Conservation (phyloP, 2,113 vertebrate species). For the Telmatochromis sp. region DNA sequence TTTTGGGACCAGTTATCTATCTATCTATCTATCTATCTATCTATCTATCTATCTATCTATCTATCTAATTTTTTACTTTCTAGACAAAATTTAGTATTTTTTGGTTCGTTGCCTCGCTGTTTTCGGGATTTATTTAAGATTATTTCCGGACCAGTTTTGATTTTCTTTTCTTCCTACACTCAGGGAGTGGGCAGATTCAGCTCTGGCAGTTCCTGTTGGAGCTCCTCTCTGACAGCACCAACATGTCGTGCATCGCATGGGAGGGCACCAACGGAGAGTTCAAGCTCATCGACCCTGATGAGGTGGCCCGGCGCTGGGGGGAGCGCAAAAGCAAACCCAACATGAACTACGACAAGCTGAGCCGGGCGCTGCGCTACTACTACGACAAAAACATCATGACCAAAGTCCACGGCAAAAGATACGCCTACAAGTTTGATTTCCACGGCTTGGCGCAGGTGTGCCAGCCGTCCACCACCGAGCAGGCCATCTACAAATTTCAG, state of each 20-base stretch:
- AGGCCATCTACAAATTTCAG: conserved; percentile 93
- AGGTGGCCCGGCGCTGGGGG: conserved; percentile 94
- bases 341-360: conserved; percentile 99
- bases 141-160: neutral
- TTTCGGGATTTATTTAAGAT: neutral
- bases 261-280: conserved; percentile 96
- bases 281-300: conserved; percentile 94
- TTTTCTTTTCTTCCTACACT: neutral
- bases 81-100: neutral
- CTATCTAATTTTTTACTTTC: neutral
- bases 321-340: conserved; percentile 98
- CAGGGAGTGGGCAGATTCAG: conserved; percentile 96
- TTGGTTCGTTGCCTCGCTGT: neutral
- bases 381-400: conserved; percentile 99
- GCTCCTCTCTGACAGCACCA: conserved; percentile 87
- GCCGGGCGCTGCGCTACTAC: conserved; percentile 95
- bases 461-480: conserved; percentile 87
- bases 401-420: conserved; percentile 96
- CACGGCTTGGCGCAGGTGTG: conserved; percentile 94
- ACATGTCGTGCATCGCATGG: conserved; percentile 93
- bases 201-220: conserved; percentile 98
- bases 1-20: neutral
- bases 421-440: conserved; percentile 98
- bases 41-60: neutral
- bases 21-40: too few relatives aligned